Evolutionary conservation across 2,797 vertebrate genomes (phyloP).

Genomic region (Sus cebifrons): DNA sequence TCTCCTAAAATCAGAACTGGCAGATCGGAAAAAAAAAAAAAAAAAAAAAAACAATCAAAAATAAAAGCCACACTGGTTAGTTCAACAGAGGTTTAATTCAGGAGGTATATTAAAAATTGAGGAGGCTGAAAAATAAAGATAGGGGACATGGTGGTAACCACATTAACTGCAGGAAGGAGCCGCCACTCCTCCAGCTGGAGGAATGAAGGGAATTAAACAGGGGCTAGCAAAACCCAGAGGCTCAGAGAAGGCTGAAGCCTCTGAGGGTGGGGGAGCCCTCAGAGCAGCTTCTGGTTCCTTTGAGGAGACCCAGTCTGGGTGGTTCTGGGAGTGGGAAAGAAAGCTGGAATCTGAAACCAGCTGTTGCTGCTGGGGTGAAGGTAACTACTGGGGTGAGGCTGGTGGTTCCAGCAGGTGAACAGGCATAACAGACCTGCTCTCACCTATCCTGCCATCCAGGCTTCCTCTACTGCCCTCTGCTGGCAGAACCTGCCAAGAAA

Average conservation of each 20-base stretch:
- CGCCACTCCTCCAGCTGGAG: not conserved
- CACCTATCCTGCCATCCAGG: not conserved
- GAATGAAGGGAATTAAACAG: not conserved
- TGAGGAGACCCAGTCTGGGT: not conserved
- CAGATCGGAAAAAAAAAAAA: not conserved
- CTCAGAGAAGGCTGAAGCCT: not conserved
- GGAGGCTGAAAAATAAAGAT: not conserved
- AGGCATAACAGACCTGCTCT: not conserved
- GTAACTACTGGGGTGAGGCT: not conserved
- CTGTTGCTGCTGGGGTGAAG: not conserved
- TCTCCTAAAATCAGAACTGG: not conserved
- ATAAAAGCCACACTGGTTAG: not conserved
- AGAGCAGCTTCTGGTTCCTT: not conserved
- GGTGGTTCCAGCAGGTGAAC: not conserved
- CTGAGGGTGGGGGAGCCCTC: not conserved
- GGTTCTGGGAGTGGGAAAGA: not conserved
- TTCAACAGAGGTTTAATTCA: not conserved
- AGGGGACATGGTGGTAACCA: not conserved
- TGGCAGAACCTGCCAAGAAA: not conserved
- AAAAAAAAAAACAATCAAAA: not conserved
- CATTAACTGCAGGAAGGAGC: not conserved
- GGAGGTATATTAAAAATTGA: not conserved
- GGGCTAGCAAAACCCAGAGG: not conserved
- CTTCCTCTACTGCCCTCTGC: not conserved
- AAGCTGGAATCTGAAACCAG: not conserved